Conservation (phyloP, 2,113 vertebrate genomes). For the Coturnix japonica region DNA sequence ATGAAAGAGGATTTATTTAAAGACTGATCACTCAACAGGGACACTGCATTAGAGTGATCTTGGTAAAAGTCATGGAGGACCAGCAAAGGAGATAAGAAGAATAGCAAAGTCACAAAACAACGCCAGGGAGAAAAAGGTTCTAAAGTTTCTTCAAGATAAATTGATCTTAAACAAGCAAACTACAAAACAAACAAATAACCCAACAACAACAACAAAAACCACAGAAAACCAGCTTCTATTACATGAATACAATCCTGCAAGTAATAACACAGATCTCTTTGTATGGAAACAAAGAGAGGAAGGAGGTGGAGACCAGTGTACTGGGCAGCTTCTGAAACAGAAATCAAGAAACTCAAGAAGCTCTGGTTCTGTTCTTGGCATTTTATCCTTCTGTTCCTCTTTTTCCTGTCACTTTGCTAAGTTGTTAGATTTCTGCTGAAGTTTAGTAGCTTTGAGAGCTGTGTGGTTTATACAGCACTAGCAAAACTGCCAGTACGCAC, state of each 20-base stretch:
- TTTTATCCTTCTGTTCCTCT: constrained; percentile 2
- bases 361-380: neutral
- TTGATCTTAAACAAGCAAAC: neutral
- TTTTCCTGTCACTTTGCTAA: neutral
- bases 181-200: neutral
- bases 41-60: neutral
- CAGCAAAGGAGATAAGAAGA: neutral
- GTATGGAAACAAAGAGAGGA: neutral
- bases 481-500: constrained; percentile 17
- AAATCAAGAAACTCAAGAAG: neutral
- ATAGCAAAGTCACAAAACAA: neutral
- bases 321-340: neutral
- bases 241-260: neutral
- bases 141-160: neutral
- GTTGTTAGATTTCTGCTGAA: constrained; percentile 11
- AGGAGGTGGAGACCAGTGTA: neutral
- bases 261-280: neutral
- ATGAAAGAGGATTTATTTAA: constrained; percentile 13
- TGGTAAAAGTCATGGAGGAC: neutral
- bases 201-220: neutral
- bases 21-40: neutral
- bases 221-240: neutral
- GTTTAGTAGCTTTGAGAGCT: neutral
- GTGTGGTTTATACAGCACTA: neutral
- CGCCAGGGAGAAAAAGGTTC: accelerated